Base-by-base conservation (phyloP, 2,113 vertebrate species). In the Tragelaphus buxtoni region DNA sequence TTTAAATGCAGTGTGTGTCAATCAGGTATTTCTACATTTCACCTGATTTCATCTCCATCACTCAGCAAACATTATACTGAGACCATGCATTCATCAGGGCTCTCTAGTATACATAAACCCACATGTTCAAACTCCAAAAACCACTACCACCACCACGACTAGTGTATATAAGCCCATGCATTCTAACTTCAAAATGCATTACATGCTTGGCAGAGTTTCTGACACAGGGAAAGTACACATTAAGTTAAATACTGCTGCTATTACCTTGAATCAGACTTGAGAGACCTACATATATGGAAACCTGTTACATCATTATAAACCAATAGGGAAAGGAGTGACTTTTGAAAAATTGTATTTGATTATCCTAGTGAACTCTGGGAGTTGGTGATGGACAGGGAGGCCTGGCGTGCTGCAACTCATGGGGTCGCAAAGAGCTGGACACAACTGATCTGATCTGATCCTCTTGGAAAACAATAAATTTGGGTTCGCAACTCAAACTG, bases 1-100 rank as follows among this genome's bases (percentile, higher is more conserved):
- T 97, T 95, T 97, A 90, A 96, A 51, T 60, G 32, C 86, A 30
- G 32, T 92, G 91, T 82, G 39, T 91, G 26, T 83, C 56, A 95
- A 72, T 30, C 16, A 94, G 55, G 39, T 88, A 56, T 84, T 65
- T 93, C 3, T 93, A 26, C 89, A 20, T 20, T 32, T 95, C 18
- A 55, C 17, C 14, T 61, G 35, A 56, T 63, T 20, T 24, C 5
- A 47, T 81, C 32, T 90, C 79, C 83, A 14, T 93, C 55, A 90
- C 9, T 32, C 72, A 28, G n/a, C 84, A 56, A 92, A 56, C 3
- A 24, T 47, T 47, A n/a, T 10, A 63, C 18, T 56, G 61, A 53
- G 24, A 9, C 9, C 10, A 81, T 9, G 22, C 45, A 13, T 58
- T 45, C 39, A 53, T 84, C 10, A 69, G 74, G 45, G 6, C 12